phyloP scores from a whole-genome alignment of 37 sponge, comb jelly and placozoan species.

The Cliona cf. orientalis region DNA sequence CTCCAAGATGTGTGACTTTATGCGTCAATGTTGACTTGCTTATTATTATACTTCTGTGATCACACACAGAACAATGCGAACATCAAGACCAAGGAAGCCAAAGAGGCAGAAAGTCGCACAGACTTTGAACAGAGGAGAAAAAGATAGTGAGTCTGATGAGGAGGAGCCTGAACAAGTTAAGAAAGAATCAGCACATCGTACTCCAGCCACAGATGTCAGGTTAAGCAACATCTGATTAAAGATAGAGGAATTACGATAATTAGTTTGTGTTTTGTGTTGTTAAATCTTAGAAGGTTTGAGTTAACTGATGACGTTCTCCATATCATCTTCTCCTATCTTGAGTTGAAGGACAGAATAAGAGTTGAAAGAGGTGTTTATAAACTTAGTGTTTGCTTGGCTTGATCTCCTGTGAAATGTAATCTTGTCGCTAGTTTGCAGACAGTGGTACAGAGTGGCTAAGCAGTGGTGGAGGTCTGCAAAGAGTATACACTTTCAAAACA shows the following conservation, averaged over 20 bases:
- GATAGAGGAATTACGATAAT: background rate
- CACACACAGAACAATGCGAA: conserved; percentile 6
- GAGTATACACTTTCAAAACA: conserved; percentile 24
- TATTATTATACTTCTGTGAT: too few relatives aligned
- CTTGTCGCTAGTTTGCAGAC: conserved; percentile 61
- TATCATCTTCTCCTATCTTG: conserved; percentile 47
- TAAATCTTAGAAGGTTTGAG: background rate
- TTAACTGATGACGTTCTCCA: conserved; percentile 49
- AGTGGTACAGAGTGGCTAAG: conserved; percentile 33
- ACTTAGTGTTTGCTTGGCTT: background rate
- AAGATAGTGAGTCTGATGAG: background rate
- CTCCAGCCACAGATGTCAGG: too few relatives aligned
- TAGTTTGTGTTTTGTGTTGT: background rate
- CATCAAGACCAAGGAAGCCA: background rate
- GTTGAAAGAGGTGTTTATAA: conserved; percentile 54
- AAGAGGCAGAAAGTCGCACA: conserved; percentile 33
- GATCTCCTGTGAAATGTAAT: background rate
- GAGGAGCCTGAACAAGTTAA: background rate
- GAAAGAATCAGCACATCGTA: background rate
- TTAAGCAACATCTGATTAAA: too few relatives aligned
- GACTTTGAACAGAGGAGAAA: too few relatives aligned
- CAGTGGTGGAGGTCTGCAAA: conserved; percentile 46
- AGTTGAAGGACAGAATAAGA: conserved; percentile 39
- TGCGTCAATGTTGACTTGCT: too few relatives aligned
- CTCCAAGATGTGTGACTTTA: too few relatives aligned